A percentile compares a stretch with the other conserved stretches of the same genome.
These are phyloP conservation scores for Apogon talboti DNA, from an alignment of 2,797 vertebrate genomes.

Conservation along the genomic window DNA sequence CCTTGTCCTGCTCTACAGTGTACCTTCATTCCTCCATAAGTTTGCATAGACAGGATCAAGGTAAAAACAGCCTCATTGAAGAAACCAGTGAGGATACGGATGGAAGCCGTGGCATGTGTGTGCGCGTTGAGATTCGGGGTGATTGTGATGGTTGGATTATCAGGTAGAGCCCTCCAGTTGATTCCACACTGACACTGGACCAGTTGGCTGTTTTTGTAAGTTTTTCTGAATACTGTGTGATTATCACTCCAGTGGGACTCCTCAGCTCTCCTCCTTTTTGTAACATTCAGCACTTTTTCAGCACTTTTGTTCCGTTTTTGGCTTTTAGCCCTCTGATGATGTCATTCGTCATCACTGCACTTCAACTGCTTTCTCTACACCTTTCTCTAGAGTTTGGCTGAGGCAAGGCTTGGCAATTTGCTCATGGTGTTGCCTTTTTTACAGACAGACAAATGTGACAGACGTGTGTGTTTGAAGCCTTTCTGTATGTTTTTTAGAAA, in stretches of 20 bases:
- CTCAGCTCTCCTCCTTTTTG: slow-evolving; percentile 36
- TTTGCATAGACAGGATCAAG: slow-evolving; percentile 31
- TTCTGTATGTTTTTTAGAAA: slow-evolving; percentile 36
- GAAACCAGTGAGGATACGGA: slow-evolving; percentile 36
- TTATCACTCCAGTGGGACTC: slow-evolving; percentile 59
- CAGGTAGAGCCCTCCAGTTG: slow-evolving; percentile 73
- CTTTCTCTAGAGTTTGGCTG: slow-evolving; percentile 55
- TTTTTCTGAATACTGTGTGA: slow-evolving; percentile 70
- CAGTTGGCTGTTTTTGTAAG: slow-evolving; percentile 78
- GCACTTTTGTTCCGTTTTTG: too few species aligned
- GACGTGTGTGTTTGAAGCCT: slow-evolving; percentile 51
- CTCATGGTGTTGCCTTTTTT: slow-evolving; percentile 49
- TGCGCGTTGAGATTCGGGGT: slow-evolving; percentile 64
- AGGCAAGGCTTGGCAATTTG: slow-evolving; percentile 62
- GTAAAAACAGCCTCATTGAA: slow-evolving; percentile 15
- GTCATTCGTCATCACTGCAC: slow-evolving; percentile 58
- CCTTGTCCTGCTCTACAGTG: slow-evolving; percentile 68
- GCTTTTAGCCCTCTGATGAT: slow-evolving; percentile 50
- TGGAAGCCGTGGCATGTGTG: slow-evolving; percentile 53
- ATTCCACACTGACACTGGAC: slow-evolving; percentile 75
- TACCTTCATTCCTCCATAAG: slow-evolving; percentile 17
- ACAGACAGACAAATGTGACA: slow-evolving; percentile 49
- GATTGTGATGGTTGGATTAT: slow-evolving; percentile 77
- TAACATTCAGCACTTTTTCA: slow-evolving; percentile 14
- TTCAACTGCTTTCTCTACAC: slow-evolving; percentile 64